Evolutionary conservation across 2,797 vertebrate species (phyloP).

Genomic region (Podargus strigoides): DNA sequence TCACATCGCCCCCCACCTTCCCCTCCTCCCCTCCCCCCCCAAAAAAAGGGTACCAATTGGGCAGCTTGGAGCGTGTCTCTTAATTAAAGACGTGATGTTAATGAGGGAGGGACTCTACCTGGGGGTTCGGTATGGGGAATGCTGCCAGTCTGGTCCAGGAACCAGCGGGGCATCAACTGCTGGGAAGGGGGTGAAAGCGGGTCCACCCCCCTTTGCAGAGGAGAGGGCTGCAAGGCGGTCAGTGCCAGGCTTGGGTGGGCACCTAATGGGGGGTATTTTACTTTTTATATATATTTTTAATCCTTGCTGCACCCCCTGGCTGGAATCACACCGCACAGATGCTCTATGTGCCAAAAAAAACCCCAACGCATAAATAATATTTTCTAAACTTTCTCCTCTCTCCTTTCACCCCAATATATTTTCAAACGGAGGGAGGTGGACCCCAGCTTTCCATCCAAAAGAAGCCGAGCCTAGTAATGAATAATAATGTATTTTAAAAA

Average conservation of each 20-base stretch:
- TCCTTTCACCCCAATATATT: neutral
- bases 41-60: neutral
- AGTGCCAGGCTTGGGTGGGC: neutral
- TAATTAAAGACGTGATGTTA: neutral
- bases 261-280: neutral
- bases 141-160: neutral
- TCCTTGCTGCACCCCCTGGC: no score
- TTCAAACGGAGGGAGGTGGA: no score
- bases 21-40: neutral
- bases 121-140: no score
- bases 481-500: slow-evolving; percentile 34
- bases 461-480: slow-evolving; percentile 68
- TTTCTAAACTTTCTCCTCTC: neutral
- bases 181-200: neutral
- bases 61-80: neutral
- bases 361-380: no score
- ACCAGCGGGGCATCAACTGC: neutral
- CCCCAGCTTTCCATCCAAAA: slow-evolving; percentile 39
- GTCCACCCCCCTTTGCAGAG: no score
- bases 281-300: neutral
- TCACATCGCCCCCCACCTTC: no score
- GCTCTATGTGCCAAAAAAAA: neutral
- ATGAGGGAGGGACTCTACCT: neutral
- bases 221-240: no score
- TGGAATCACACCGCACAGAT: neutral